phyloP scores from a whole-genome alignment of 1,140 invertebrate genomes.

The Lepidurus apus region DNA sequence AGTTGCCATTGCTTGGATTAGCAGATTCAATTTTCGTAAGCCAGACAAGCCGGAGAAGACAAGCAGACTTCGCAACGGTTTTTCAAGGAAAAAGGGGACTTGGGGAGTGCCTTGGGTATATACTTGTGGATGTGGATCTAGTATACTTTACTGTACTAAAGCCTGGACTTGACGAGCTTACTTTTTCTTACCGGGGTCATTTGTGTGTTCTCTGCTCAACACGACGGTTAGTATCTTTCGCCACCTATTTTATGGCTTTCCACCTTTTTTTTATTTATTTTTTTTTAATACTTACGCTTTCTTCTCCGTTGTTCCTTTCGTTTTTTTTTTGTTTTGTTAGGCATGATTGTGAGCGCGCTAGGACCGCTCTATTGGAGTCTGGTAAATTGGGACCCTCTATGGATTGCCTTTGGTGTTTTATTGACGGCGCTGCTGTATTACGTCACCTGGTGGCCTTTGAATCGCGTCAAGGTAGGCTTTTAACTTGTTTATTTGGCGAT shows the following conservation, averaged over 20 bases:
- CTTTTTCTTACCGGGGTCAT: neutral
- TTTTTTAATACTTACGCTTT: neutral
- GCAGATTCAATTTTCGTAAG: no score
- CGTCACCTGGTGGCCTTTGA: conserved; percentile 25
- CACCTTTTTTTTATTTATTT: neutral
- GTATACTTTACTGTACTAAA: neutral
- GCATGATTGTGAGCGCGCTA: neutral
- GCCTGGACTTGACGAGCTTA: neutral
- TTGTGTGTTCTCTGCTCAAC: neutral
- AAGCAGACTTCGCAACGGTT: neutral
- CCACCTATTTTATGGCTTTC: neutral
- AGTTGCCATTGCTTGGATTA: no score
- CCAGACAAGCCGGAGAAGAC: neutral
- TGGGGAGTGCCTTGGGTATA: neutral
- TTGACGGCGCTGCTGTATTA: neutral
- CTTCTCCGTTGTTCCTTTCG: neutral
- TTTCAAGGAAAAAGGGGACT: neutral
- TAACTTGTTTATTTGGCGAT: neutral
- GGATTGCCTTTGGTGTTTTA: neutral
- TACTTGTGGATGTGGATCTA: neutral
- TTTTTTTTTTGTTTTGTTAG: neutral
- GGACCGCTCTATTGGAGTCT: neutral
- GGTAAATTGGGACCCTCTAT: neutral
- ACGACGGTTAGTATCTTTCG: neutral
- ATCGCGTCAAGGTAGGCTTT: conserved; percentile 29